Conservation (phyloP, 1,140 invertebrate species). For the Pristionchus pacificus region DNA sequence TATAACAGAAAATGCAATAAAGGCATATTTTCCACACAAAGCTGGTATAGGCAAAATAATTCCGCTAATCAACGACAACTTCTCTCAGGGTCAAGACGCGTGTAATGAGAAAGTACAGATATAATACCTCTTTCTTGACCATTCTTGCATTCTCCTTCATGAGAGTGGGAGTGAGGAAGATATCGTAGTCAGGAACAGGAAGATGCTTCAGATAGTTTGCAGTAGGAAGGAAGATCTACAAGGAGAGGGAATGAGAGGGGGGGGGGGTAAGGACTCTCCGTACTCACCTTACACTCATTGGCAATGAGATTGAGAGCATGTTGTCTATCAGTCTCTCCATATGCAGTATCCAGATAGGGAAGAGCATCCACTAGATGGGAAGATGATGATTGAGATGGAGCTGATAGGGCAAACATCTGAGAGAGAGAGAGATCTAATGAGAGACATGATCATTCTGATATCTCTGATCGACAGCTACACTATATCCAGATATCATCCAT, state of each 20-base stretch:
- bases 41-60: too few relatives aligned
- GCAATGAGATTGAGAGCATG: conserved; percentile 29
- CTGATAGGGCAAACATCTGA: not conserved
- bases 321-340: conserved; percentile 34
- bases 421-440: too few relatives aligned
- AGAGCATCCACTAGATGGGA: conserved; percentile 30
- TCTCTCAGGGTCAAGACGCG: too few relatives aligned
- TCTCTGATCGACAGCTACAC: too few relatives aligned
- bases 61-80: too few relatives aligned
- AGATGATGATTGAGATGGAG: not conserved
- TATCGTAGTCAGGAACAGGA: conserved; percentile 36
- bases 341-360: conserved; percentile 34
- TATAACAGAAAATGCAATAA: too few relatives aligned
- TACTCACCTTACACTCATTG: conserved; percentile 27
- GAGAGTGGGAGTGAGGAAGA: conserved; percentile 21
- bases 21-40: too few relatives aligned
- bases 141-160: conserved; percentile 32
- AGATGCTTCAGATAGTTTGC: conserved; percentile 34
- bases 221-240: conserved; percentile 30
- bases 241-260: too few relatives aligned
- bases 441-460: too few relatives aligned
- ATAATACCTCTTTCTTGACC: conserved; percentile 25
- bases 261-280: not conserved
- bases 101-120: not conserved
- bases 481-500: too few relatives aligned